These are phyloP conservation scores for Argyrosomus regius DNA, from an alignment of 2,797 vertebrate species.

Conservation along the genomic window DNA sequence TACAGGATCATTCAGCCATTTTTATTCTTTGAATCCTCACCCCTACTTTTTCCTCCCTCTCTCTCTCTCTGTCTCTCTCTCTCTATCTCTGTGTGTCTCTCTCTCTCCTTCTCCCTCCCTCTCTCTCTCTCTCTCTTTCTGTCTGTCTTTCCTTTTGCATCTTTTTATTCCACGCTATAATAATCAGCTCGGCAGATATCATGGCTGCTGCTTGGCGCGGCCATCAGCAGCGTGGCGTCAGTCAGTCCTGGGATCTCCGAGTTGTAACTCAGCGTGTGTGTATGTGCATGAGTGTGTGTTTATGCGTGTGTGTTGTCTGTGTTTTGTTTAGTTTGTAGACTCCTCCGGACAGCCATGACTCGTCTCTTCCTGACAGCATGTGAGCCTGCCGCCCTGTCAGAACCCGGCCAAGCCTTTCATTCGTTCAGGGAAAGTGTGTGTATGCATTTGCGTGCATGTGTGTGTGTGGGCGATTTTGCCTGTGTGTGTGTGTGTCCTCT, in stretches of 20 bases:
- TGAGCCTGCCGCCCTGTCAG: slow-evolving; percentile 42
- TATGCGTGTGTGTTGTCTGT: slow-evolving; percentile 36
- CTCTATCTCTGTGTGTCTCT: no score
- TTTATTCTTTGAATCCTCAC: not conserved
- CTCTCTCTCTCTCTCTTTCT: not conserved
- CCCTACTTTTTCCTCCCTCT: not conserved
- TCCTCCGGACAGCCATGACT: slow-evolving; percentile 56
- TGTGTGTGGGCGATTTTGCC: slow-evolving; percentile 10
- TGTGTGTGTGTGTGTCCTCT: slow-evolving; percentile 41
- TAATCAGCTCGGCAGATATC: slow-evolving; percentile 21
- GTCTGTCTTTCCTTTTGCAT: not conserved
- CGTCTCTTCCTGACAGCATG: slow-evolving; percentile 56
- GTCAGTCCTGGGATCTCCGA: slow-evolving; percentile 46
- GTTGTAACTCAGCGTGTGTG: slow-evolving; percentile 32
- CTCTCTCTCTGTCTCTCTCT: no score
- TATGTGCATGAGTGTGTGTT: slow-evolving; percentile 1
- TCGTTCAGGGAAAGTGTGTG: slow-evolving; percentile 49
- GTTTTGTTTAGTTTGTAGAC: slow-evolving; percentile 62
- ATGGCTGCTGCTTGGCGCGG: slow-evolving; percentile 19
- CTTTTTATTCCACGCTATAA: slow-evolving; percentile 18
- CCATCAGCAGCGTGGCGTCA: slow-evolving; percentile 44
- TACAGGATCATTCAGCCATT: not conserved
- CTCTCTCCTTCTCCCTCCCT: not conserved
- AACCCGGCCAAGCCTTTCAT: slow-evolving; percentile 56
- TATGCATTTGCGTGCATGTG: slow-evolving; percentile 22